Evolutionary conservation across 1,140 invertebrate species (phyloP), one percentile per base, ranked within the genome.

Genomic region (Formica exsecta): DNA sequence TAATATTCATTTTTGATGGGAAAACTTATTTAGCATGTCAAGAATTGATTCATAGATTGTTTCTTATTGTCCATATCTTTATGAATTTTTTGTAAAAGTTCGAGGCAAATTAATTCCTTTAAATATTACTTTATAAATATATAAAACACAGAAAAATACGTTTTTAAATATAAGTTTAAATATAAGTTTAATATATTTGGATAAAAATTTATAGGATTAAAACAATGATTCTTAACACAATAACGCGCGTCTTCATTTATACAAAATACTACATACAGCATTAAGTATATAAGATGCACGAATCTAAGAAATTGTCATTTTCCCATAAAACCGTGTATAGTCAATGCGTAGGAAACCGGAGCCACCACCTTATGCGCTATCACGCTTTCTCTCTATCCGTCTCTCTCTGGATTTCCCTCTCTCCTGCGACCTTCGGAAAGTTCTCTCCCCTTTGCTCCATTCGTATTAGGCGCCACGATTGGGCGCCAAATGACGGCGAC

Each of bases 401-500:
- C 41, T 29, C 74, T 64, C 51, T 38, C 38, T 38, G 41, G 44
- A 38, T 65, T 76, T 61, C 51, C 44, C 51, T 48, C 38, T 68
- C 76, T 73, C 65, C 38, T 41, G n/a, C 36, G 16, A 54, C 85
- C 62, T 65, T 66, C 41, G 61, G 54, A 86, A 87, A 77, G 87
- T 88, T 86, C 62, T 80, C 74, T 89, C 54, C 41, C 64, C 86
- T 71, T 29, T 57, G 57, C 51, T 74, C 65, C 48, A 76, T 87
- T 85, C 86, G 89, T 86, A 87, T 88, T 87, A 87, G 79, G 83
- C 75, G 85, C 29, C 84, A 66, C 88, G 86, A 91, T 88, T 76
- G 89, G 89, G 79, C 83, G 81, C 86, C 86, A 88, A 90, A 91
- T 89, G 83, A 77, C 88, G 86, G 70, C 86, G 73, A 71, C 57